phyloP scores from a whole-genome alignment of 2,888 invertebrate genomes.

The Drosophila rubida region DNA sequence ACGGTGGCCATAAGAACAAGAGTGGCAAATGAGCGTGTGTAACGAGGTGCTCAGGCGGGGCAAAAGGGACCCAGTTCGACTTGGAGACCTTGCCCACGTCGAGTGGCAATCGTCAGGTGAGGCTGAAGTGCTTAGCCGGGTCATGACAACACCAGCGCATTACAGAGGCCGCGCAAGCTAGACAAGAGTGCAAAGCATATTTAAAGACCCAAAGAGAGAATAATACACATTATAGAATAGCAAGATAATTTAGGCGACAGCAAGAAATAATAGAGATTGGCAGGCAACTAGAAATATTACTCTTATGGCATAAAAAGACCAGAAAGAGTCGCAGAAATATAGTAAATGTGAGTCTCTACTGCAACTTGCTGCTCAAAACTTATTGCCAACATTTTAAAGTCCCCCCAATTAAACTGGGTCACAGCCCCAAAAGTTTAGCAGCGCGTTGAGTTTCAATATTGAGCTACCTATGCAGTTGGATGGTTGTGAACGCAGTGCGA shows the following conservation, averaged over 20 bases:
- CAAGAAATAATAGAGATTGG: too few species aligned
- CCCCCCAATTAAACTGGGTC: conserved; percentile 59
- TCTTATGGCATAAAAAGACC: too few species aligned
- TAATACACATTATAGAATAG: too few species aligned
- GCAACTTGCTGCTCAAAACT: background rate
- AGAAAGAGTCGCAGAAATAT: too few species aligned
- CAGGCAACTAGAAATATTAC: too few species aligned
- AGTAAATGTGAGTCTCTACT: background rate
- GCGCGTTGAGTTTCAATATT: background rate
- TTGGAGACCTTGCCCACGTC: conserved; percentile 28
- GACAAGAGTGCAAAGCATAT: background rate
- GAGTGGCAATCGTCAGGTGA: conserved; percentile 32
- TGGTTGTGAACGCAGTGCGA: background rate
- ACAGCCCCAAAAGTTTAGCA: conserved; percentile 26
- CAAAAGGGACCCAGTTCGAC: background rate
- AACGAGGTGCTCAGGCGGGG: conserved; percentile 10
- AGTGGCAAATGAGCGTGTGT: conserved; percentile 29
- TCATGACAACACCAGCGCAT: conserved; percentile 26
- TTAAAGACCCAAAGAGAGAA: background rate
- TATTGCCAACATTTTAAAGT: conserved; percentile 5
- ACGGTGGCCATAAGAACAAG: conserved; percentile 12
- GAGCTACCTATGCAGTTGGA: conserved; percentile 18
- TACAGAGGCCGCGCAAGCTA: background rate
- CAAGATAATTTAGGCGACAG: too few species aligned
- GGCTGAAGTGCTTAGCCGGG: conserved; percentile 24